Base-by-base conservation (phyloP, 2,888 invertebrate genomes). In the Hofmannophila pseudospretella region DNA sequence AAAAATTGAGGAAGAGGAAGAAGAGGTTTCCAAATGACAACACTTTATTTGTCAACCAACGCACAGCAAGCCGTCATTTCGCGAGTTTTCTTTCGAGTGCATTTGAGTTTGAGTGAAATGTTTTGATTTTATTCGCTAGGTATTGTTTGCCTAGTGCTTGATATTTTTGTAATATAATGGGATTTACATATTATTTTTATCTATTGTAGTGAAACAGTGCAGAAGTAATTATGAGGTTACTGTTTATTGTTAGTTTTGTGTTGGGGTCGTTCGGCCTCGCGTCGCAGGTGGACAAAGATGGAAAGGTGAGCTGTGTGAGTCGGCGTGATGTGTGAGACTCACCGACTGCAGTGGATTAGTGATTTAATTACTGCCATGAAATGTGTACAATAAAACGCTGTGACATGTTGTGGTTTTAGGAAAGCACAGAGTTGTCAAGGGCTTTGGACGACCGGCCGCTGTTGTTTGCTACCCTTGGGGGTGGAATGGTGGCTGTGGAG, bases 401-500 rank as follows among this genome's bases (percentile, higher is more conserved):
- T n/a, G n/a, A n/a, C n/a, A n/a, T 23, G 23, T n/a, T 45, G 44
- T 49, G 66, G 58, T 74, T 79, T 32, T 68, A 87, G 88, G 88
- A 85, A 51, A 89, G 77, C 58, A 92, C 92, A 3, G 93, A 92
- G 58, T 65, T 93, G 54, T 91, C 92, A 29, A 87, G 91, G 44
- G 91, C 91, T 54, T 62, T 79, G 30, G 91, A 93, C 67, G 93
- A 93, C 62, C 89, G 93, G 48, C 87, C 94, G 28, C 79, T 98
- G 53, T 89, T 98, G 45, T 93, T 98, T 65, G 96, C 97, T 29
- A 98, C 98, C 31, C 89, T 99, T 54, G 96, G 97, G 67, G 99
- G 99, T 50, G 93, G 93, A 46, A 91, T 99, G 65, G 92, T 94
- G 50, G 98, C 96, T n/a, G 90, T 99, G 32, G 94, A 96, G 63